These are phyloP conservation scores for Caenorhabditis parvicauda DNA, from an alignment of 2,888 invertebrate genomes.

Conservation along the genomic window DNA sequence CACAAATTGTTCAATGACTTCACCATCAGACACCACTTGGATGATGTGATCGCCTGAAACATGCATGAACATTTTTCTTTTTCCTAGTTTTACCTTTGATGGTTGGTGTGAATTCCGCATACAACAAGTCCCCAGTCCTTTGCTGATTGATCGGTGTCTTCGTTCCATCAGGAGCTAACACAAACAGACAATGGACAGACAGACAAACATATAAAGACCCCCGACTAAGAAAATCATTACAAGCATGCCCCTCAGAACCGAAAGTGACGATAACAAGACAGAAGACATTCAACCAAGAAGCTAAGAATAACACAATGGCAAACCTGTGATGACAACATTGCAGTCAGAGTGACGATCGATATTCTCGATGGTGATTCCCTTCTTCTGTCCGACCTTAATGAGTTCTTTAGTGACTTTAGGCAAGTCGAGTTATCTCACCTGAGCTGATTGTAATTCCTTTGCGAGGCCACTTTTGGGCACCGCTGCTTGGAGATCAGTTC, in stretches of 20 bases:
- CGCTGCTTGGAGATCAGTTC: slow-evolving; percentile 22
- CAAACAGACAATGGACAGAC: slow-evolving; percentile 19
- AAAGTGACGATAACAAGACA: neutral
- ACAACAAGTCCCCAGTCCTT: slow-evolving; percentile 40
- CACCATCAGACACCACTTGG: slow-evolving; percentile 44
- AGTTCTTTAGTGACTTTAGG: slow-evolving; percentile 2
- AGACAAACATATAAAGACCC: slow-evolving; percentile 15
- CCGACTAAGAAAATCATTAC: slow-evolving; percentile 6
- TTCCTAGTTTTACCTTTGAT: slow-evolving; percentile 9
- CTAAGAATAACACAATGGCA: slow-evolving; percentile 11
- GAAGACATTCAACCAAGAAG: slow-evolving; percentile 1
- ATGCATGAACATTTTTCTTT: too few relatives aligned
- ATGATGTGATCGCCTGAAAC: slow-evolving; percentile 48
- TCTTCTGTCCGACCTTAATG: slow-evolving; percentile 52
- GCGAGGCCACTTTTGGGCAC: slow-evolving; percentile 31
- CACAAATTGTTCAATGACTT: slow-evolving; percentile 24
- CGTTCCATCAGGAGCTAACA: slow-evolving; percentile 51
- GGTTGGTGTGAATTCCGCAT: slow-evolving; percentile 31
- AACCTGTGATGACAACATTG: slow-evolving; percentile 61
- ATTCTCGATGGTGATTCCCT: slow-evolving; percentile 58
- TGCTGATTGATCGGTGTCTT: slow-evolving; percentile 42
- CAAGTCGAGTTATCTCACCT: slow-evolving; percentile 11
- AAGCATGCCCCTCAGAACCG: slow-evolving; percentile 3
- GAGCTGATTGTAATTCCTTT: slow-evolving; percentile 29
- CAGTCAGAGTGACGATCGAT: slow-evolving; percentile 50